Evolutionary conservation across 2,113 vertebrate genomes (phyloP).

Genomic region (Notechis scutatus): DNA sequence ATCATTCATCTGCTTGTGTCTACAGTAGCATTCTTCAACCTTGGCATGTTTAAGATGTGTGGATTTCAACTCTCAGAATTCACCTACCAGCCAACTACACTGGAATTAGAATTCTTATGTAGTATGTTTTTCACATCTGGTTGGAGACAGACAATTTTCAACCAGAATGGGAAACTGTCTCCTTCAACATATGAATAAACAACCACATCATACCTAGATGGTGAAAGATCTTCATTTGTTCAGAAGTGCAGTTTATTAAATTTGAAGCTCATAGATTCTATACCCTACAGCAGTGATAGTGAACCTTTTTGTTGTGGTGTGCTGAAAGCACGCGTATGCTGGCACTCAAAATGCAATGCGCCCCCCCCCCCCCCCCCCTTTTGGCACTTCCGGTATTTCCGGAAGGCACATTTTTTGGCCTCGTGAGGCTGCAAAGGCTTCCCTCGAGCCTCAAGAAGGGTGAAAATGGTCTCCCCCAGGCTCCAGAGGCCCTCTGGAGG

Average conservation of each 20-base stretch:
- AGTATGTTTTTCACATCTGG: background rate
- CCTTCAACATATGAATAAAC: background rate
- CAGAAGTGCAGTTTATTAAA: background rate
- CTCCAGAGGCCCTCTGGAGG: too few relatives aligned
- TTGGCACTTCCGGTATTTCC: too few relatives aligned
- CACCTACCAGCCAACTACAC: background rate
- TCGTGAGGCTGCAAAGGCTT: too few relatives aligned
- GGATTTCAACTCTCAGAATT: background rate
- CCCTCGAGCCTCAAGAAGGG: too few relatives aligned
- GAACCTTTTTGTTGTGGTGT: too few relatives aligned
- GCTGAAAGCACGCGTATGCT: too few relatives aligned
- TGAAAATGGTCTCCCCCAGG: too few relatives aligned
- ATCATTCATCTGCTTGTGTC: background rate
- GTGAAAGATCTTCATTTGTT: background rate
- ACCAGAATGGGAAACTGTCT: background rate
- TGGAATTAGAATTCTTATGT: background rate
- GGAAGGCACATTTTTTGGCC: too few relatives aligned
- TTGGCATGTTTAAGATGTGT: background rate
- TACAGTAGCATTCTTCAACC: background rate
- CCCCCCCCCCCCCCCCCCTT: accelerated
- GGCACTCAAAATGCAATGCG: too few relatives aligned
- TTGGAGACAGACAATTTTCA: background rate
- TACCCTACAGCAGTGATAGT: too few relatives aligned
- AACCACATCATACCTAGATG: background rate
- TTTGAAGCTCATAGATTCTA: background rate